Evolutionary conservation across 2,888 invertebrate genomes (phyloP), one percentile per base, ranked within the genome.

Genomic region (Orthosia cruda): DNA sequence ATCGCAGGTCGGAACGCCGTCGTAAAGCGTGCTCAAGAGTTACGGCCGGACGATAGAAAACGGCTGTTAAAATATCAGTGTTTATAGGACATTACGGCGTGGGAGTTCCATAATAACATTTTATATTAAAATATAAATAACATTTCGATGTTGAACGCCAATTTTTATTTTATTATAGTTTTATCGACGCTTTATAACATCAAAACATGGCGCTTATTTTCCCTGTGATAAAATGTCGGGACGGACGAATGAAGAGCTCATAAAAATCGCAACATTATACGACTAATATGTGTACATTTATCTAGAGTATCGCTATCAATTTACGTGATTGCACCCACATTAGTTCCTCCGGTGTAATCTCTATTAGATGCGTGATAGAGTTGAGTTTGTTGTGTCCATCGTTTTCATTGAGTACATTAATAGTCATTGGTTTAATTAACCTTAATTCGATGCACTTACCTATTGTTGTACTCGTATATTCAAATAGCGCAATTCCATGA

Each of bases 351-450:
- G 81, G 68, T 82, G 67, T 78, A 83, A 81, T 84, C 81, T 85
- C 82, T 91, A 89, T 88, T 88, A 76, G 65, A 50, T 81, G 69
- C 47, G 78, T 63, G 72, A 84, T 90, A 90, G 89, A 87, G 89
- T 88, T 84, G 83, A 87, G 87, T 88, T 89, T 89, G 84, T 81
- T 77, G 76, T 85, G 86, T 80, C 70, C 80, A 84, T 82, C 79
- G 76, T 70, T 79, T 76, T 82, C 82, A 85, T 86, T 89, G 89
- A 81, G 86, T 87, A 89, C 90, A 91, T 92, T 92, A 92, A 92
- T 91, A 89, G 89, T 90, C 90, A 93, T 94, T 94, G 93, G 89
- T 91, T 93, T 94, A 93, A 95, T 95, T 94, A 95, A 92, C 94
- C 92, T 93, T 94, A 94, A 95, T 95, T 94, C 93, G 91, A 93